A percentile compares a stretch with the other conserved stretches of the same genome.
Conservation (phyloP, 2,888 invertebrate genomes). For the Gymnocheta viridis region DNA sequence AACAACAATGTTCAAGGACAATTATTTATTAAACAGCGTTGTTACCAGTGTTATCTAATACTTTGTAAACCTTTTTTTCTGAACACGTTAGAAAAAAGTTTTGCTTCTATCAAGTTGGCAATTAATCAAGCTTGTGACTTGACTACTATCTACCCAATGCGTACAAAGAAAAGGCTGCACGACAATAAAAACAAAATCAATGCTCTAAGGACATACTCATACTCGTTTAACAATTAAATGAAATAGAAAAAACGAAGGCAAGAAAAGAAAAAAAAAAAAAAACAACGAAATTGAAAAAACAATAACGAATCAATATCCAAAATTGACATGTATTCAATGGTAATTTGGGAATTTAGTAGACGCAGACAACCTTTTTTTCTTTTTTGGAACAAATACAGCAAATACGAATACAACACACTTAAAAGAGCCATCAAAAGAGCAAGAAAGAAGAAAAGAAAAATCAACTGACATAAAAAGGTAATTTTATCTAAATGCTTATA, state of each 20-base stretch:
- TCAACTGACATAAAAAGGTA: slow-evolving; percentile 16
- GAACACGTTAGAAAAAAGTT: not conserved
- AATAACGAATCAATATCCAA: slow-evolving; percentile 40
- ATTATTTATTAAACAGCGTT: slow-evolving; percentile 52
- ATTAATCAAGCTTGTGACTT: slow-evolving; percentile 54
- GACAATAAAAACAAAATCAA: slow-evolving; percentile 5
- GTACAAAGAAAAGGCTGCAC: not conserved
- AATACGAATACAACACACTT: slow-evolving; percentile 12
- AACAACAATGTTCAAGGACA: slow-evolving; percentile 44
- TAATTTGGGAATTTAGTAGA: slow-evolving; percentile 57
- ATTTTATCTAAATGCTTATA: slow-evolving; percentile 28
- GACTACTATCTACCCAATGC: not conserved
- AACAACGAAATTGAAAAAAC: not conserved
- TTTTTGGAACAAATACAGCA: not conserved
- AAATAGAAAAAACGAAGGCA: not conserved
- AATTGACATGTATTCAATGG: slow-evolving; percentile 38
- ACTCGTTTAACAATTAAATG: slow-evolving; percentile 2
- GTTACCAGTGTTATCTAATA: slow-evolving; percentile 38
- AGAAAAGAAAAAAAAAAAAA: not conserved
- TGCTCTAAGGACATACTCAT: slow-evolving; percentile 28
- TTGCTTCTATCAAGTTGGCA: slow-evolving; percentile 49
- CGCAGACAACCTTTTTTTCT: slow-evolving; percentile 1
- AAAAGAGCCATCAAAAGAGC: not conserved
- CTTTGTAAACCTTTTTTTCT: not conserved
- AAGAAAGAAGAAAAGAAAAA: not conserved